A percentile compares a stretch with the other conserved stretches of the same genome.
Evolutionary conservation across 1,140 invertebrate genomes (phyloP).

Genomic region (Contarinia nasturtii): DNA sequence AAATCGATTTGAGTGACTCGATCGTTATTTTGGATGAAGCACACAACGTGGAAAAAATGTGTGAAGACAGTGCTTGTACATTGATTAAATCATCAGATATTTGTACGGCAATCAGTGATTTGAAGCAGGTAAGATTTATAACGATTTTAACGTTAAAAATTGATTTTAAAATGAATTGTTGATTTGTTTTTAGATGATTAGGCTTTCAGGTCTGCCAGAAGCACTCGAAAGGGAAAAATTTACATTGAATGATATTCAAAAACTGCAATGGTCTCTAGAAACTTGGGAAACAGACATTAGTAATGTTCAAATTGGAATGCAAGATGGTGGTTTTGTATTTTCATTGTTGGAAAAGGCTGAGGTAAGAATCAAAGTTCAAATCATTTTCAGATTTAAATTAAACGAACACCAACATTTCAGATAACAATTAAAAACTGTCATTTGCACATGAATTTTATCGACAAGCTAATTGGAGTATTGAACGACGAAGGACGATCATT

Average conservation of each 20-base stretch:
- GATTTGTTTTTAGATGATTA: no score
- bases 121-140: conserved; percentile 31
- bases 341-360: conserved; percentile 30
- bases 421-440: conserved; percentile 56
- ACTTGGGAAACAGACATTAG: conserved; percentile 3
- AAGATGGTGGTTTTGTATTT: conserved; percentile 47
- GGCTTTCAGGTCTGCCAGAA: no score
- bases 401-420: conserved; percentile 41
- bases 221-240: no score
- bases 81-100: conserved; percentile 60
- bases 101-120: conserved; percentile 58
- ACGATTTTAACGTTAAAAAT: not conserved
- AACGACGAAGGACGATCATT: conserved; percentile 48
- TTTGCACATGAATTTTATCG: conserved; percentile 29
- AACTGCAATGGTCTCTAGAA: not conserved
- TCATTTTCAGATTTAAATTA: not conserved
- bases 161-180: no score
- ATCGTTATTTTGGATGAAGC: conserved; percentile 86
- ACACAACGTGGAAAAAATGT: conserved; percentile 89
- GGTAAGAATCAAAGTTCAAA: not conserved
- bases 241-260: no score
- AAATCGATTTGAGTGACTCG: conserved; percentile 41
- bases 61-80: conserved; percentile 81
- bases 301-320: conserved; percentile 44
- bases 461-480: conserved; percentile 40